These are phyloP conservation scores for Denticeps clupeoides DNA, from an alignment of 2,797 vertebrate genomes.

Conservation along the genomic window DNA sequence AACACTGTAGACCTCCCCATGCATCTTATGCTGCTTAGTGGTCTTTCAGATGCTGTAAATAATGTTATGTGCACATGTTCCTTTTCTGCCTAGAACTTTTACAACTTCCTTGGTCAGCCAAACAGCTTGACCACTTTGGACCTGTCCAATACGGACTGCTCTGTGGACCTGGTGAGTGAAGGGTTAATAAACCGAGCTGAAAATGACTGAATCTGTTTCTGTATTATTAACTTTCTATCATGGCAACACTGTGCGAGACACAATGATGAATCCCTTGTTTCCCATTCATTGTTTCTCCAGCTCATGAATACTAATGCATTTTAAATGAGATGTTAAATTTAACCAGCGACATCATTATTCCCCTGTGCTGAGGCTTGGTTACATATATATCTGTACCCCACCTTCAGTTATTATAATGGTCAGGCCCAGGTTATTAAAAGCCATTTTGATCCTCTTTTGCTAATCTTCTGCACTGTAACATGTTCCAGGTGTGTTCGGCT, in stretches of 20 bases:
- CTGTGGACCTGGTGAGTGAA: conserved; percentile 78
- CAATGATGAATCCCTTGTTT: no score
- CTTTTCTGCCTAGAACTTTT: conserved; percentile 66
- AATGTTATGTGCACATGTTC: no score
- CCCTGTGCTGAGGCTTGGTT: no score
- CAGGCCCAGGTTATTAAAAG: neutral
- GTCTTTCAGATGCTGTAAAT: no score
- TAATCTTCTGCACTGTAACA: neutral
- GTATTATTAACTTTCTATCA: neutral
- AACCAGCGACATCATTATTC: no score
- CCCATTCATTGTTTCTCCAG: neutral
- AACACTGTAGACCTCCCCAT: no score
- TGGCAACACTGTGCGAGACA: no score
- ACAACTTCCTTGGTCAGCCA: conserved; percentile 83
- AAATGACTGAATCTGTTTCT: no score
- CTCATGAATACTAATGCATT: neutral
- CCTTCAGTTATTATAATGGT: no score
- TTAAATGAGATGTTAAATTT: neutral
- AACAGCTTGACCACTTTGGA: conserved; percentile 82
- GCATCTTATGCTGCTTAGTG: no score
- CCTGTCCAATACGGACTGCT: conserved; percentile 90
- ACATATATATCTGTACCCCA: no score
- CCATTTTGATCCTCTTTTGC: neutral
- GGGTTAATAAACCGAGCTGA: neutral
- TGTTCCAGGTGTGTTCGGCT: conserved; percentile 84